Conservation (phyloP, 2,113 vertebrate genomes). For the Mystacornis crossleyi region DNA sequence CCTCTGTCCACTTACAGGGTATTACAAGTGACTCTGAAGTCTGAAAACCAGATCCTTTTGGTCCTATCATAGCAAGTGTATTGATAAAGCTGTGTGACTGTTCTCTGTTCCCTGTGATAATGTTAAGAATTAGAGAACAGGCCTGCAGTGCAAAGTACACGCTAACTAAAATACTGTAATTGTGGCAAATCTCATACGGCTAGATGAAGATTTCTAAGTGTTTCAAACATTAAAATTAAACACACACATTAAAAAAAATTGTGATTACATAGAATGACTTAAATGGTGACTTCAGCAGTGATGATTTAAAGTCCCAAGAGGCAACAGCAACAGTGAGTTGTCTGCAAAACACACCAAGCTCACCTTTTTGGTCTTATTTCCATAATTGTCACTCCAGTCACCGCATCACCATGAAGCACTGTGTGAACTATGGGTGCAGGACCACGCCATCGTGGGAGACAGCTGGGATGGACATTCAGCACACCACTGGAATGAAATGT, state of each 20-base stretch:
- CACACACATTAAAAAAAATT: fast-evolving
- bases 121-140: neutral
- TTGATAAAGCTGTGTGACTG: neutral
- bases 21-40: neutral
- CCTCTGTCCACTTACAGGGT: neutral
- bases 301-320: neutral
- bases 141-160: neutral
- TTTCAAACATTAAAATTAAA: neutral
- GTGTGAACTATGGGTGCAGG: conserved; percentile 92
- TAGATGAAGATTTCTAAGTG: neutral
- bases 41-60: neutral
- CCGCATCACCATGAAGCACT: conserved; percentile 83
- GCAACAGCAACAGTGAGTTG: neutral
- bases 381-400: conserved; percentile 93
- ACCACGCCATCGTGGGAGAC: conserved; percentile 92
- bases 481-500: conserved; percentile 81
- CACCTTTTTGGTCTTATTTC: conserved; percentile 92
- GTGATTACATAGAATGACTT: neutral
- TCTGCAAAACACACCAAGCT: neutral
- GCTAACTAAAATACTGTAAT: neutral
- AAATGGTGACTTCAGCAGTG: neutral
- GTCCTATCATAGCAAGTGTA: neutral
- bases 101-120: neutral
- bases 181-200: neutral
- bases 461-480: conserved; percentile 93